Conservation (phyloP, 2,888 invertebrate genomes). For the Metallyticus violacea region DNA sequence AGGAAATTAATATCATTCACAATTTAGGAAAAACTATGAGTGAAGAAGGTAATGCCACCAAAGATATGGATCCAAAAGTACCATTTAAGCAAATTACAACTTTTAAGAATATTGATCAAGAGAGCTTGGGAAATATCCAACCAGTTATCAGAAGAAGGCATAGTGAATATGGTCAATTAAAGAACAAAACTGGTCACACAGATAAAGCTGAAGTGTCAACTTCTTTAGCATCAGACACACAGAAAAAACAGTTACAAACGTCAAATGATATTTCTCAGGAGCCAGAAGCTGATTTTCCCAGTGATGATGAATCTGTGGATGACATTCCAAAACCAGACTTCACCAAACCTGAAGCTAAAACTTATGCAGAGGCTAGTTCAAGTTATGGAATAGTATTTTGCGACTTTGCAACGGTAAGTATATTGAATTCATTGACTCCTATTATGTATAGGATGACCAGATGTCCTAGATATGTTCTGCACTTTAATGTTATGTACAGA, state of each 20-base stretch:
- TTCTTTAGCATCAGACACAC: background rate
- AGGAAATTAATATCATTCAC: no score
- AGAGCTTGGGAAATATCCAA: background rate
- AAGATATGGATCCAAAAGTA: no score
- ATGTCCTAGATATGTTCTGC: no score
- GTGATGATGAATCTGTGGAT: background rate
- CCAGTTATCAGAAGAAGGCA: background rate
- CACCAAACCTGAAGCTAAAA: background rate
- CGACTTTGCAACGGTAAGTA: constrained; percentile 38
- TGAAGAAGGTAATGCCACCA: background rate
- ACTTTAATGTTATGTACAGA: no score
- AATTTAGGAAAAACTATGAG: background rate
- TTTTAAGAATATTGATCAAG: no score
- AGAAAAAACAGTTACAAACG: background rate
- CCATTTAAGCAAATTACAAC: no score
- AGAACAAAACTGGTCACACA: background rate
- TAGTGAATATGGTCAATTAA: background rate
- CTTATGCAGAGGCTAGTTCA: background rate
- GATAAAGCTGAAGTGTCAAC: background rate
- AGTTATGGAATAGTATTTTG: constrained; percentile 41
- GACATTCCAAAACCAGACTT: background rate
- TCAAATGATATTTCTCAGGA: background rate
- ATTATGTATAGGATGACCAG: no score
- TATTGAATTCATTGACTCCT: no score
- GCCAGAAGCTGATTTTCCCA: background rate